Percentiles rank a stretch among this genome's conserved stretches.
These are phyloP conservation scores for Ooceraea biroi DNA, from an alignment of 1,140 invertebrate genomes.

Conservation along the genomic window DNA sequence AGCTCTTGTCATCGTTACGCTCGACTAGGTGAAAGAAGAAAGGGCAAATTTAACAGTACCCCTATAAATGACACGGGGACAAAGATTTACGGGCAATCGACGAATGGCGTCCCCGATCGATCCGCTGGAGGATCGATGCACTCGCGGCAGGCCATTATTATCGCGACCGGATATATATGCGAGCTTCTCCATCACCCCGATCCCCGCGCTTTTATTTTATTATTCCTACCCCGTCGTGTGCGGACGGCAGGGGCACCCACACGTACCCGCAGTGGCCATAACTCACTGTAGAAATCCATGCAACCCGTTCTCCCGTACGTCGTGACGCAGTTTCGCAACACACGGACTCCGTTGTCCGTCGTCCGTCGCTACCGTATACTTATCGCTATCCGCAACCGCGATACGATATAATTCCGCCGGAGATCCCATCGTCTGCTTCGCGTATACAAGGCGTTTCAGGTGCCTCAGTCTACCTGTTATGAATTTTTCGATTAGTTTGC, in stretches of 20 bases:
- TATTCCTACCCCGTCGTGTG: constrained; percentile 70
- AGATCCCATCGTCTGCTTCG: constrained; percentile 49
- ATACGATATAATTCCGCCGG: constrained; percentile 60
- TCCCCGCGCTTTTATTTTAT: constrained; percentile 75
- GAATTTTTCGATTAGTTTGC: not conserved
- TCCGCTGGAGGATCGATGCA: constrained; percentile 64
- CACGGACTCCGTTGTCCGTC: constrained; percentile 18
- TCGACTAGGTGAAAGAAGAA: constrained; percentile 22
- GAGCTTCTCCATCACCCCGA: constrained; percentile 67
- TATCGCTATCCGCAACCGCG: constrained; percentile 49
- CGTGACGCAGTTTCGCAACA: constrained; percentile 66
- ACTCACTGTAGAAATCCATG: constrained; percentile 74
- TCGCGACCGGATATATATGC: constrained; percentile 64
- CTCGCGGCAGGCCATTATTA: constrained; percentile 69
- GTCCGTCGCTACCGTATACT: constrained; percentile 68
- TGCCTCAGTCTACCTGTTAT: not conserved
- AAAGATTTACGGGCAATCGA: constrained; percentile 81
- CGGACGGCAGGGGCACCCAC: constrained; percentile 61
- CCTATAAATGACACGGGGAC: constrained; percentile 70
- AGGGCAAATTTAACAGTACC: constrained; percentile 69
- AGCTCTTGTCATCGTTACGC: not conserved
- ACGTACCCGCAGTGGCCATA: constrained; percentile 72
- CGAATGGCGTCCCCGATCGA: constrained; percentile 71
- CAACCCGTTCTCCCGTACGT: constrained; percentile 63
- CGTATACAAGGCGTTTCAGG: not conserved